Evolutionary conservation across 2,113 vertebrate species (phyloP).

Genomic region (Hemiprocne comata): DNA sequence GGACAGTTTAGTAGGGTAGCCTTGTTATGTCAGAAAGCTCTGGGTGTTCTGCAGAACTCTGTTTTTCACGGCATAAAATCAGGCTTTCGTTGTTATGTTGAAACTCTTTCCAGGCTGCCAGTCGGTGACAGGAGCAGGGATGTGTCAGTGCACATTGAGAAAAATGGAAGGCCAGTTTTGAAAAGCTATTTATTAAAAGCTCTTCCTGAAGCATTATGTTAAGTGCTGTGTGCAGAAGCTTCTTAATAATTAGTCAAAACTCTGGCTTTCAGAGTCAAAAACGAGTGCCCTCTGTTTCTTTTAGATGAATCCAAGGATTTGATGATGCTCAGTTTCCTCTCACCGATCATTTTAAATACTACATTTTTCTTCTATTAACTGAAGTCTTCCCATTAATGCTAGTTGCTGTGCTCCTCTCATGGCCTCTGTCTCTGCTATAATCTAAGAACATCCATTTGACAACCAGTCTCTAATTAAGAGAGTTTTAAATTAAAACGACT

Average conservation of each 20-base stretch:
- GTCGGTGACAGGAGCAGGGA: neutral
- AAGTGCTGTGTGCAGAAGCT: conserved; percentile 9
- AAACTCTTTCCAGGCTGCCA: conserved; percentile 58
- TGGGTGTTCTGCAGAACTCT: neutral
- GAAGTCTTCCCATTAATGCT: neutral
- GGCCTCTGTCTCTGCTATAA: conserved; percentile 24
- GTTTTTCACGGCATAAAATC: conserved; percentile 19
- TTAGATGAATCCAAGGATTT: conserved; percentile 23
- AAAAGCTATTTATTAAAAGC: conserved; percentile 53
- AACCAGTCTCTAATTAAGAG: conserved; percentile 51
- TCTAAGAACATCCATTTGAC: conserved; percentile 19
- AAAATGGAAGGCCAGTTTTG: conserved; percentile 46
- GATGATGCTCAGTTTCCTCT: conserved; percentile 24
- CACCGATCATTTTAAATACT: neutral
- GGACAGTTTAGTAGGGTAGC: neutral
- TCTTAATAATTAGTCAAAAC: conserved; percentile 63
- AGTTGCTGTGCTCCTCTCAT: neutral
- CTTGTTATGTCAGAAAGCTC: neutral
- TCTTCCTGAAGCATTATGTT: conserved; percentile 46
- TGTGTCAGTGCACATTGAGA: neutral
- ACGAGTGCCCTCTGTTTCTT: conserved; percentile 32
- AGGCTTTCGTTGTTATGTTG: neutral
- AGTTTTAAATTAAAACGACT: conserved; percentile 41
- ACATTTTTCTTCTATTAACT: neutral
- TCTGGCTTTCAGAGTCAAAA: conserved; percentile 39